Evolutionary conservation across 2,113 vertebrate species (phyloP).

Genomic region (Bubo blakistoni): DNA sequence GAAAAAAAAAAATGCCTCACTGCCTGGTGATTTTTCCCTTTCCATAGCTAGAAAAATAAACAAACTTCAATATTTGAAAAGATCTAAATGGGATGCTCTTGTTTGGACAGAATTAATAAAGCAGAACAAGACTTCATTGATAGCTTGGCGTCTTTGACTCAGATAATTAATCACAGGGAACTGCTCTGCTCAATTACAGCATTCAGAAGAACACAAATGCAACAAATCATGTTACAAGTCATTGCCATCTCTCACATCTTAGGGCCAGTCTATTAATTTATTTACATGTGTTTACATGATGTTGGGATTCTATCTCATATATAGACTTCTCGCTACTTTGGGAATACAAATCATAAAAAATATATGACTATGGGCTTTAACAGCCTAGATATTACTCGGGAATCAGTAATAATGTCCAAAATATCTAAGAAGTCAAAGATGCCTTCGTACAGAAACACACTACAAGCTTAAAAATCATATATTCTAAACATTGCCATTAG

Average conservation of each 20-base stretch:
- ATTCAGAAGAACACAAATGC: not conserved
- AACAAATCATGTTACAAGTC: not conserved
- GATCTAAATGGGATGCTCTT: not conserved
- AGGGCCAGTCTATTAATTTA: not conserved
- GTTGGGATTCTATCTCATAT: not conserved
- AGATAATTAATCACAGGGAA: not conserved
- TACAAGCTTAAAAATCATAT: not conserved
- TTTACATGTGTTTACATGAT: not conserved
- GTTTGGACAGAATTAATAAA: not conserved
- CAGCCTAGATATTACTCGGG: not conserved
- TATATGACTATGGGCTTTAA: not conserved
- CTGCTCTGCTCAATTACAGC: not conserved
- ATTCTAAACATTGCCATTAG: not conserved
- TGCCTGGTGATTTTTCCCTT: not conserved
- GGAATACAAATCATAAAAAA: not conserved
- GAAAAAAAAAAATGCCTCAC: not conserved
- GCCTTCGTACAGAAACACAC: not conserved
- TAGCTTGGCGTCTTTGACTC: not conserved
- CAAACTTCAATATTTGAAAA: not conserved
- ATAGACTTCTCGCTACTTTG: not conserved
- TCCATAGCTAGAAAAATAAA: not conserved
- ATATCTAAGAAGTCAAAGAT: not conserved
- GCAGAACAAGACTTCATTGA: not conserved
- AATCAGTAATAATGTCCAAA: not conserved
- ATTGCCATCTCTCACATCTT: not conserved